Conservation (phyloP, 2,797 vertebrate genomes). For the Siniperca obscura region DNA sequence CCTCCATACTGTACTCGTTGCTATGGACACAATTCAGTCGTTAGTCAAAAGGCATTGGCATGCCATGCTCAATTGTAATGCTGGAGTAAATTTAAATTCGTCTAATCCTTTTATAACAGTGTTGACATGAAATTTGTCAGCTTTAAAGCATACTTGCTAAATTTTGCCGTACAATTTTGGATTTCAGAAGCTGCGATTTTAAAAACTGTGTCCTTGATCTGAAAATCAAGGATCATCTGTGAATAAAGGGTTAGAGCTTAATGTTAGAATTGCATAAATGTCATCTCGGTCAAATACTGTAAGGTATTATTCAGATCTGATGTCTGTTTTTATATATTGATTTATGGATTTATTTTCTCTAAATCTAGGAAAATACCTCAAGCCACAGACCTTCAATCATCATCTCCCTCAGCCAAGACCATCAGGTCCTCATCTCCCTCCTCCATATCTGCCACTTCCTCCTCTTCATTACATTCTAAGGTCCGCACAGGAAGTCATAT, state of each 20-base stretch:
- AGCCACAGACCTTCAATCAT: constrained; percentile 84
- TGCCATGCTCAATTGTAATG: background rate
- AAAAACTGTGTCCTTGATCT: background rate
- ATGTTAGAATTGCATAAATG: background rate
- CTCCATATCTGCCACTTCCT: constrained; percentile 60
- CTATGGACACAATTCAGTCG: background rate
- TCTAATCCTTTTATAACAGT: background rate
- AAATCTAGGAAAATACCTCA: constrained; percentile 93
- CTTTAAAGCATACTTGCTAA: background rate
- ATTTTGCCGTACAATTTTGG: no score
- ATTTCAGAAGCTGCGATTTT: background rate
- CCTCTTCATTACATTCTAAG: constrained; percentile 81
- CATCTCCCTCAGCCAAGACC: constrained; percentile 76
- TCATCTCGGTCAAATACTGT: background rate
- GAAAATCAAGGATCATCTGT: background rate
- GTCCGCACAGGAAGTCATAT: constrained; percentile 83
- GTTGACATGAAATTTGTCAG: background rate
- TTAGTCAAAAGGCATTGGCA: no score
- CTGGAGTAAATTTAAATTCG: background rate
- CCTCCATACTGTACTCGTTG: background rate
- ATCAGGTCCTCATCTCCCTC: constrained; percentile 72
- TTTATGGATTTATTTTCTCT: constrained; percentile 25
- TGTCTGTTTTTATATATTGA: background rate
- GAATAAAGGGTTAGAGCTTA: background rate
- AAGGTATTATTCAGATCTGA: background rate